phyloP scores from a whole-genome alignment of 2,888 invertebrate genomes.

The Aromia moschata region DNA sequence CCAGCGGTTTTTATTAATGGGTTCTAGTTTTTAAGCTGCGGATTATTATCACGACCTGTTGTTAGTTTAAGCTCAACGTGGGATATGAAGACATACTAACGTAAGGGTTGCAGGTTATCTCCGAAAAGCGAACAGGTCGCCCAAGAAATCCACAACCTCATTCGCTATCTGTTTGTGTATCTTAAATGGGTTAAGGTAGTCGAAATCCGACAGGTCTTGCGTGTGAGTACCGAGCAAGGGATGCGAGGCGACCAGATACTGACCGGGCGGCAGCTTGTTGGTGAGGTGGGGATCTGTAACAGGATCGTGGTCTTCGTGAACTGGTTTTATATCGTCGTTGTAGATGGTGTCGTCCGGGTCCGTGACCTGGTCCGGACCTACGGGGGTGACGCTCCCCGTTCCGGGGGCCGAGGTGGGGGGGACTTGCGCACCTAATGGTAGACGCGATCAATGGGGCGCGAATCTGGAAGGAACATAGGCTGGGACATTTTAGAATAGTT shows the following conservation, averaged over 20 bases:
- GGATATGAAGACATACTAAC: not conserved
- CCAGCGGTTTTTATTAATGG: not conserved
- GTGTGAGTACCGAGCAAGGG: conserved; percentile 42
- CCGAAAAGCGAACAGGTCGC: conserved; percentile 27
- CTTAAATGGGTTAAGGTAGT: conserved; percentile 37
- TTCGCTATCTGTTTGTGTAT: conserved; percentile 25
- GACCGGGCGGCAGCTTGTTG: conserved; percentile 39
- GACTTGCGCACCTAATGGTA: not conserved
- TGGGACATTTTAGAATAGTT: not conserved
- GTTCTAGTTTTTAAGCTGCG: not conserved
- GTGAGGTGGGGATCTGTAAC: conserved; percentile 34
- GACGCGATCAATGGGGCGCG: not conserved
- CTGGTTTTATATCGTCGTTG: conserved; percentile 52
- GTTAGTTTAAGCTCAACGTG: not conserved
- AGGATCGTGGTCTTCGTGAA: conserved; percentile 51
- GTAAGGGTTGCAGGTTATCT: conserved; percentile 15
- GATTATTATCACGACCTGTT: not conserved
- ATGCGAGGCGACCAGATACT: conserved; percentile 42
- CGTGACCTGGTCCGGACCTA: not conserved
- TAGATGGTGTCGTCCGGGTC: conserved; percentile 53
- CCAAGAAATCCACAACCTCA: conserved; percentile 31
- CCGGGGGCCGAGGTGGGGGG: conserved; percentile 13
- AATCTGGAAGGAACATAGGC: not conserved
- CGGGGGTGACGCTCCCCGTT: conserved; percentile 22
- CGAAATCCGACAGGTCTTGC: conserved; percentile 38